These are phyloP conservation scores for Aramus guarauna DNA, from an alignment of 2,113 vertebrate species.

Conservation along the genomic window DNA sequence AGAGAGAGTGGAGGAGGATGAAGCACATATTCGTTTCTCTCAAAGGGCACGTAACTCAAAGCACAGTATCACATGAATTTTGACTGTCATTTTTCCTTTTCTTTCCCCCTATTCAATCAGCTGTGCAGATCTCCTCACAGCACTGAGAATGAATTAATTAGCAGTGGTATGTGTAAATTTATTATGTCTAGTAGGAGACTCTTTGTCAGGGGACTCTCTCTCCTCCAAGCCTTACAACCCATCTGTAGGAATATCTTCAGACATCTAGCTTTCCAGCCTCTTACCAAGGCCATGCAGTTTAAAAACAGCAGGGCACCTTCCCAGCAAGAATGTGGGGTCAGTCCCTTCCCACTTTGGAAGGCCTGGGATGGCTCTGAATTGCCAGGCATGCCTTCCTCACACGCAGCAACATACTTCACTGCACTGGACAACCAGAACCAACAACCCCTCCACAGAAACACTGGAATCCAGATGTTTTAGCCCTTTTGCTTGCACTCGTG, in stretches of 20 bases:
- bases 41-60: not conserved
- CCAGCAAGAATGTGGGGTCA: not conserved
- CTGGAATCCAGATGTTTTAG: not conserved
- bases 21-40: not conserved
- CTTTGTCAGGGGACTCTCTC: not conserved
- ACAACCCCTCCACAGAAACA: not conserved
- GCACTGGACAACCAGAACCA: not conserved
- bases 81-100: not conserved
- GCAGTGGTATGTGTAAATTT: not conserved
- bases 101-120: not conserved
- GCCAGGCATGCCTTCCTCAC: not conserved
- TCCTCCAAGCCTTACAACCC: not conserved
- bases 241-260: not conserved
- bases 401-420: not conserved
- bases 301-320: not conserved
- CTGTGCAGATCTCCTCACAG: not conserved
- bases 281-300: not conserved
- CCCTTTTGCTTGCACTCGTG: fast-evolving
- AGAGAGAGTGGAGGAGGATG: not conserved
- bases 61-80: not conserved
- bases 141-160: not conserved
- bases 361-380: not conserved
- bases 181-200: not conserved
- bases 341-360: not conserved
- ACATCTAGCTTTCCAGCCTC: not conserved